phyloP scores from a whole-genome alignment of 2,888 invertebrate genomes.

The Eilema depressum region DNA sequence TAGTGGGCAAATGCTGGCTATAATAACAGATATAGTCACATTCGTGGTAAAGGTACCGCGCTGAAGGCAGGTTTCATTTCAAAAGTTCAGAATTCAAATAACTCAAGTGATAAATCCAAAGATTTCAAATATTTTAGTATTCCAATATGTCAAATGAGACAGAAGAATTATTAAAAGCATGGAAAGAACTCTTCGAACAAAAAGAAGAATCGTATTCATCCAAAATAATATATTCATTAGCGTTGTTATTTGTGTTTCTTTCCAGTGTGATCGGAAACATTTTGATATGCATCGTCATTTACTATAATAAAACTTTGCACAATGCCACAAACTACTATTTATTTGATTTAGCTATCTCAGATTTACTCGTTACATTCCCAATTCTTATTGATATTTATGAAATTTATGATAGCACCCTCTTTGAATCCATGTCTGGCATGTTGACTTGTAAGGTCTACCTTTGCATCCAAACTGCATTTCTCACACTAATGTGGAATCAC shows the following conservation, averaged over 20 bases:
- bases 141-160: constrained; percentile 30
- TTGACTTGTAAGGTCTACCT: constrained; percentile 39
- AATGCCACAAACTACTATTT: constrained; percentile 77
- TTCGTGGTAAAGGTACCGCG: not conserved
- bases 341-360: constrained; percentile 75
- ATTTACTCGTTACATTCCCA: constrained; percentile 69
- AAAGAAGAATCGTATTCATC: constrained; percentile 28
- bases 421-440: not conserved
- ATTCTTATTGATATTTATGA: constrained; percentile 61
- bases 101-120: not conserved
- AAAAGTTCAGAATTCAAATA: not conserved
- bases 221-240: constrained; percentile 38
- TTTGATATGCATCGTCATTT: constrained; percentile 77
- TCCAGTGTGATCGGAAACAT: constrained; percentile 66
- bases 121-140: not conserved
- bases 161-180: constrained; percentile 22
- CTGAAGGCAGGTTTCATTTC: not conserved
- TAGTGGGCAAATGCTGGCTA: not conserved
- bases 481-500: constrained; percentile 48
- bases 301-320: constrained; percentile 73
- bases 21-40: not conserved
- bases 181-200: constrained; percentile 23
- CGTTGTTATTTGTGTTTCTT: constrained; percentile 37
- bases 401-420: constrained; percentile 25
- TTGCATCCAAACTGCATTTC: constrained; percentile 46